phyloP scores from a whole-genome alignment of 1,140 invertebrate species.

The Heliconius nattereri region DNA sequence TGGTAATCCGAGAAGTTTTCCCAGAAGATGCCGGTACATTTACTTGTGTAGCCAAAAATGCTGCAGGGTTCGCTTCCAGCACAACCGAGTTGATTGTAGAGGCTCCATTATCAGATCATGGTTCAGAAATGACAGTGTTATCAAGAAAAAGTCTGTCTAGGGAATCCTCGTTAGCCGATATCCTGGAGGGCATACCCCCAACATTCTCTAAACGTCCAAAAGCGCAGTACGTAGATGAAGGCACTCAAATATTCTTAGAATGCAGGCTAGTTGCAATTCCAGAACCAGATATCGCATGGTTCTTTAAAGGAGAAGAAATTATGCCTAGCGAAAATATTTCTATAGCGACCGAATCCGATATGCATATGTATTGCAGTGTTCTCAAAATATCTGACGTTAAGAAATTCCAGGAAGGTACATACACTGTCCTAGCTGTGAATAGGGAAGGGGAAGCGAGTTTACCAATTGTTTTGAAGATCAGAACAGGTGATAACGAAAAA shows the following conservation, averaged over 20 bases:
- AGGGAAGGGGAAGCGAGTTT: conserved; percentile 93
- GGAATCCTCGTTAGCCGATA: conserved; percentile 94
- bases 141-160: conserved; percentile 91
- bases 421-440: conserved; percentile 93
- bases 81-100: conserved; percentile 95
- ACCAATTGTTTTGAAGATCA: conserved; percentile 91
- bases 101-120: conserved; percentile 92
- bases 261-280: conserved; percentile 93
- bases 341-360: conserved; percentile 90
- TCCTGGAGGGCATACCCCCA: conserved; percentile 94
- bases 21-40: conserved; percentile 98
- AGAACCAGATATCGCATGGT: conserved; percentile 94
- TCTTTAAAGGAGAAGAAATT: conserved; percentile 87
- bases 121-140: conserved; percentile 89
- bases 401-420: conserved; percentile 92
- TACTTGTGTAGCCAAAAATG: conserved; percentile 97
- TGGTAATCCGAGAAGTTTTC: conserved; percentile 97
- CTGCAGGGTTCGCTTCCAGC: conserved; percentile 94
- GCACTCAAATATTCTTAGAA: conserved; percentile 90
- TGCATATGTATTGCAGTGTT: conserved; percentile 93
- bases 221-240: conserved; percentile 90
- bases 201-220: conserved; percentile 95
- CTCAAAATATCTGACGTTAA: conserved; percentile 90
- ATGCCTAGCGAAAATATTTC: conserved; percentile 85
- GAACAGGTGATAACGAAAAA: conserved; percentile 87